phyloP scores from a whole-genome alignment of 1,140 invertebrate genomes.

The Polypedilum pembai region DNA sequence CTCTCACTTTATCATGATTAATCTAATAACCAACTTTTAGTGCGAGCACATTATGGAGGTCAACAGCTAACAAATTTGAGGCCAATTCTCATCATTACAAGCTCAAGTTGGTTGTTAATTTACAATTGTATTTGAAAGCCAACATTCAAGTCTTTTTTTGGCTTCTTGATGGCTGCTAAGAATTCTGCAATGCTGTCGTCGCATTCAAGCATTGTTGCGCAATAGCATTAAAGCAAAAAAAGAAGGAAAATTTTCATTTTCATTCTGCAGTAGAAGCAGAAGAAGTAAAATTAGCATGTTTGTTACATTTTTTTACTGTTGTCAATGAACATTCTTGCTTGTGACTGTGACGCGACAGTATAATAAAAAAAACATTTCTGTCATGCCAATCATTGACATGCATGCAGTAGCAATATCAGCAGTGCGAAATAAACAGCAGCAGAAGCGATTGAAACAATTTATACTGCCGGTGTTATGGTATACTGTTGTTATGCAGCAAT shows the following conservation, averaged over 20 bases:
- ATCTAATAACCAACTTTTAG: not conserved
- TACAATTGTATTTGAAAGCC: not conserved
- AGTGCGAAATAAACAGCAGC: conserved; percentile 9
- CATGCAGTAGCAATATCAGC: conserved; percentile 2
- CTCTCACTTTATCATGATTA: not conserved
- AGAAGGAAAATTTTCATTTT: not conserved
- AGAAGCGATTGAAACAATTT: not conserved
- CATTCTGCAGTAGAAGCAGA: not conserved
- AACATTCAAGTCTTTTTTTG: not conserved
- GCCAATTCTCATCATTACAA: conserved; percentile 12
- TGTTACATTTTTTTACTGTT: not conserved
- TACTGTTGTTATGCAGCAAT: conserved; percentile 1
- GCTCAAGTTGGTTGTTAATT: not conserved
- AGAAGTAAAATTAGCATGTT: not conserved
- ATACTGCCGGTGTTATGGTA: not conserved
- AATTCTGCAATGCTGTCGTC: not conserved
- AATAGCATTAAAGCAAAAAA: conserved; percentile 8
- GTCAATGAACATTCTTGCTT: not conserved
- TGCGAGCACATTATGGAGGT: not conserved
- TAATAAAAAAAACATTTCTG: not conserved
- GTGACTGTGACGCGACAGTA: not conserved
- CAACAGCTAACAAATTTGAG: not conserved
- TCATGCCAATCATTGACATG: not conserved
- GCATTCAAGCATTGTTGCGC: not conserved
- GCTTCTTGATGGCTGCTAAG: not conserved